Base-by-base conservation (phyloP, 2,888 invertebrate species). In the Pandemis heparana region DNA sequence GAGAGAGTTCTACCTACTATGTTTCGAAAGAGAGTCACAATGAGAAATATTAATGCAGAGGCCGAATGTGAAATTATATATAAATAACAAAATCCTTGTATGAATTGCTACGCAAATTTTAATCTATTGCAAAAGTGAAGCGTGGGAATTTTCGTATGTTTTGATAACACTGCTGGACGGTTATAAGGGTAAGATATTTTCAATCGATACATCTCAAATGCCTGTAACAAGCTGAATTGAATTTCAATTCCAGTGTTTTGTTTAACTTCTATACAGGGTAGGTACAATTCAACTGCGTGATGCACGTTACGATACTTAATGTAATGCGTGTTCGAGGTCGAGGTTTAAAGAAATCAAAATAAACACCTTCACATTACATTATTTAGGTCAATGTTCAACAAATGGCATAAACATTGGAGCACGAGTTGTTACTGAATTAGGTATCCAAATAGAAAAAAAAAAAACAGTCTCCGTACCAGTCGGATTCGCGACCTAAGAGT, bases 271-370 rank as follows among this genome's bases (percentile, higher is more conserved):
- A n/a, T 69, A 66, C 68, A 66, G 64, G 51, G 63, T 76, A 69
- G n/a, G n/a, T n/a, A n/a, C 68, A 53, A 77, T 77, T 79, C 77
- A 72, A 63, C 79, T 75, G 86, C 86, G 86, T 86, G 86, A 82
- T 85, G 80, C 85, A 85, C 85, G 85, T 87, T 80, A 80, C 85
- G 85, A 87, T 80, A 80, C 80, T 79, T 80, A 76, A 79, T 76
- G 78, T 77, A 76, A 79, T 87, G 88, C 89, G 87, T 89, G 88
- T 85, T 83, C 80, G 85, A 84, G 87, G 89, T 84, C 91, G 90
- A 87, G 89, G 92, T 85, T 87, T 79, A 89, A 92, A 88, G 92
- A 93, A 92, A 94, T 92, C 94, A 89, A 86, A 84, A 83, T 78
- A 82, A 82, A 83, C 78, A 74, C 69, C 74, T 74, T 70, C 70